Conservation (phyloP, 1,140 invertebrate genomes). For the Drosophila insularis region DNA sequence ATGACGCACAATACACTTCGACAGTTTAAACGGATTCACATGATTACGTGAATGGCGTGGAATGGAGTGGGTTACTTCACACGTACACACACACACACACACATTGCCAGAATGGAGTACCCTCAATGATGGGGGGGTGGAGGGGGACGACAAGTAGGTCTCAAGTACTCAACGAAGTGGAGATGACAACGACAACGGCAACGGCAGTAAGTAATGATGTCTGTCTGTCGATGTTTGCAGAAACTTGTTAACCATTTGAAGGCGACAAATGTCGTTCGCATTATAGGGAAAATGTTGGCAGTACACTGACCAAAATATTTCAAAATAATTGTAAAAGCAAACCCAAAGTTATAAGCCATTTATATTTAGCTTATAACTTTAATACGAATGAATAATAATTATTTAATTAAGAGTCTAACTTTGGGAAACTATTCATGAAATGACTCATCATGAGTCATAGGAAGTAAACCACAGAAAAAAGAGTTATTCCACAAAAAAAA, state of each 20-base stretch:
- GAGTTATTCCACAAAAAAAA: too few species aligned
- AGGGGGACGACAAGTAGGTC: not conserved
- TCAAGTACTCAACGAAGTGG: conserved; percentile 6
- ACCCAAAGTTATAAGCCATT: too few species aligned
- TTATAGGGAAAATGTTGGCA: conserved; percentile 35
- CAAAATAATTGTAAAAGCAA: too few species aligned
- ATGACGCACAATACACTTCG: conserved; percentile 80
- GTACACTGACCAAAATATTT: not conserved
- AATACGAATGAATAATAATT: too few species aligned
- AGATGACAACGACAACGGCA: conserved; percentile 15
- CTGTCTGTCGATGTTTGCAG: conserved; percentile 72
- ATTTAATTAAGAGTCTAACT: too few species aligned
- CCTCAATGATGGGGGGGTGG: not conserved
- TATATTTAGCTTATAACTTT: too few species aligned
- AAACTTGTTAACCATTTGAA: conserved; percentile 75
- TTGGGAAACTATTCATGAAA: too few species aligned
- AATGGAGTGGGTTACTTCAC: not conserved
- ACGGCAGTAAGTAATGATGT: conserved; percentile 66
- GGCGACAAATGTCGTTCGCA: conserved; percentile 71
- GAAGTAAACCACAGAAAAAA: too few species aligned
- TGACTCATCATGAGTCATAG: too few species aligned
- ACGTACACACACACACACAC: not conserved
- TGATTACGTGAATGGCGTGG: conserved; percentile 56
- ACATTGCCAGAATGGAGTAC: not conserved
- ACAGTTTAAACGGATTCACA: conserved; percentile 79